phyloP scores from a whole-genome alignment of 23 tunicate species.

The Trididemnum miniatum region DNA sequence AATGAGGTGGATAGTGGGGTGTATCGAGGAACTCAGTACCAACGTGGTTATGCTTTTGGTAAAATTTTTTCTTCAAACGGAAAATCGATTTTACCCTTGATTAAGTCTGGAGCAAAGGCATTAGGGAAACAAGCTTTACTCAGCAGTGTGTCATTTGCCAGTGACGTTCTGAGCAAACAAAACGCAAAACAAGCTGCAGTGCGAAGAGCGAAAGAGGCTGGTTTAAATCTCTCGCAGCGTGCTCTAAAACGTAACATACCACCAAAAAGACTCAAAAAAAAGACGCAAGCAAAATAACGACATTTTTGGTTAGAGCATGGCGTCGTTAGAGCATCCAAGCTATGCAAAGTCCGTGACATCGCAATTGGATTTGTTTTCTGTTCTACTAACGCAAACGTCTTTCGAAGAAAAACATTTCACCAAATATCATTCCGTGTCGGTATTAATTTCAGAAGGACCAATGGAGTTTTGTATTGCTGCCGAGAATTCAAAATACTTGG shows the following conservation, averaged over 20 bases:
- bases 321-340: neutral
- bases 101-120: constrained; percentile 25
- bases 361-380: constrained; percentile 28
- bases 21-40: too few species aligned
- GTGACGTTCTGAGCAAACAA: constrained; percentile 11
- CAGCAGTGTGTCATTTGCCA: constrained; percentile 4
- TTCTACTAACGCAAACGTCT: constrained; percentile 15
- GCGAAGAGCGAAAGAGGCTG: constrained; percentile 1
- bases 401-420: neutral
- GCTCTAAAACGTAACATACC: neutral
- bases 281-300: neutral
- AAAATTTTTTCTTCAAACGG: neutral
- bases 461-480: constrained; percentile 21
- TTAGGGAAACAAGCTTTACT: constrained; percentile 15
- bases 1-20: neutral
- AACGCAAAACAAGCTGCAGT: constrained; percentile 28
- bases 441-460: constrained; percentile 4
- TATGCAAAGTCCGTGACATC: neutral
- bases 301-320: constrained; percentile 3
- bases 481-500: neutral
- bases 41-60: too few species aligned
- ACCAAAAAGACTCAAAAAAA: neutral
- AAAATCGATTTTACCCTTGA: constrained; percentile 4
- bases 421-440: constrained; percentile 9
- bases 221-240: neutral